Evolutionary conservation across 2,888 invertebrate genomes (phyloP).

Genomic region (Nomada fabriciana): DNA sequence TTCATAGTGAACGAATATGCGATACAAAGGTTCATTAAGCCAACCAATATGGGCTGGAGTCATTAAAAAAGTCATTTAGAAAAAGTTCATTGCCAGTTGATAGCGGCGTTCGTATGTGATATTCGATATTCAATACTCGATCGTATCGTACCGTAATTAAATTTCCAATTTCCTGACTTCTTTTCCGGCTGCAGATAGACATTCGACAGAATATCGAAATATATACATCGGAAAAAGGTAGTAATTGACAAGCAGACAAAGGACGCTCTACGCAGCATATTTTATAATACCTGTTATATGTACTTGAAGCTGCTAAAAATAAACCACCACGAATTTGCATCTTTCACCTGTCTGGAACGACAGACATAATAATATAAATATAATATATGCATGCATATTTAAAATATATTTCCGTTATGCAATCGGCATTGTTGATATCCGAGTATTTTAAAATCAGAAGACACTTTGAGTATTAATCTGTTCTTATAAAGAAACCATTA

Average conservation of each 20-base stretch:
- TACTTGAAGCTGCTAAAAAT: constrained; percentile 15
- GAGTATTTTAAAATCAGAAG: background rate
- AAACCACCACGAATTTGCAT: constrained; percentile 3
- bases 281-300: constrained; percentile 29
- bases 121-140: constrained; percentile 49
- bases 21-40: constrained; percentile 26
- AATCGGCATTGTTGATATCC: background rate
- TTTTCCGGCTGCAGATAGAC: constrained; percentile 36
- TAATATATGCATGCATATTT: too few species aligned
- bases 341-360: background rate
- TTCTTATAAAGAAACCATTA: too few species aligned
- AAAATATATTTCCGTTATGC: background rate
- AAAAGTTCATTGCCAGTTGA: constrained; percentile 14
- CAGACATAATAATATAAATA: background rate
- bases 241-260: constrained; percentile 58
- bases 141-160: constrained; percentile 53
- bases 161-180: constrained; percentile 51
- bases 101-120: background rate
- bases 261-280: constrained; percentile 44
- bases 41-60: constrained; percentile 7
- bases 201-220: constrained; percentile 45
- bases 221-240: constrained; percentile 16
- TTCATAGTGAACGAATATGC: background rate
- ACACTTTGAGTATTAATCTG: too few species aligned
- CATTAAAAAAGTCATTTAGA: constrained; percentile 40